A percentile compares a stretch with the other conserved stretches of the same genome.
phyloP scores from a whole-genome alignment of 2,888 invertebrate species.

The Phalera bucephala region DNA sequence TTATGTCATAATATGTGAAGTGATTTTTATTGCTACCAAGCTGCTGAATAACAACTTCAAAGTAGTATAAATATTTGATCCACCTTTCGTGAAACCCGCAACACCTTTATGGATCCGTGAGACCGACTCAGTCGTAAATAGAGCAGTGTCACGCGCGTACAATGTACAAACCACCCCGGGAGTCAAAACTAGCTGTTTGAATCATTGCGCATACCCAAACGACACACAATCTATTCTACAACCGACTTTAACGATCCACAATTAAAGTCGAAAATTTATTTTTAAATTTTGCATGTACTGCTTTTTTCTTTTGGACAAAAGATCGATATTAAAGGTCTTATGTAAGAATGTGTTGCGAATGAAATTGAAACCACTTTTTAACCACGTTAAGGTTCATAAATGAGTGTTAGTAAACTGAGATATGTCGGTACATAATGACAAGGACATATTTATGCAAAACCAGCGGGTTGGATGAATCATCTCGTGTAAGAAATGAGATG shows the following conservation, averaged over 20 bases:
- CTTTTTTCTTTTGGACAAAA: slow-evolving; percentile 14
- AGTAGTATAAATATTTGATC: slow-evolving; percentile 20
- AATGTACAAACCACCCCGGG: slow-evolving; percentile 80
- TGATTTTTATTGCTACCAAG: too few species aligned
- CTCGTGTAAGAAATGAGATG: slow-evolving; percentile 61
- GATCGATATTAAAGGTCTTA: slow-evolving; percentile 12
- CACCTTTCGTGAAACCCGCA: slow-evolving; percentile 42
- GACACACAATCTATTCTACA: slow-evolving; percentile 14
- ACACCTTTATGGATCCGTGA: slow-evolving; percentile 55
- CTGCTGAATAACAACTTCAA: too few species aligned
- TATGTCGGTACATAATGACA: slow-evolving; percentile 50
- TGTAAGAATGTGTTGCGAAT: slow-evolving; percentile 5
- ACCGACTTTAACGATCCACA: slow-evolving; percentile 12
- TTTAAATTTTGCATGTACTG: slow-evolving; percentile 15
- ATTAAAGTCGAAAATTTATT: slow-evolving; percentile 13
- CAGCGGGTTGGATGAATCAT: slow-evolving; percentile 59
- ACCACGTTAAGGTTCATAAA: slow-evolving; percentile 23
- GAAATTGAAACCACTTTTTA: slow-evolving; percentile 10
- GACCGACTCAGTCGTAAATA: slow-evolving; percentile 69
- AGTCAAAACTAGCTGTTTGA: slow-evolving; percentile 74
- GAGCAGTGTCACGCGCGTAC: slow-evolving; percentile 79
- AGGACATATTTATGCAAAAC: slow-evolving; percentile 53
- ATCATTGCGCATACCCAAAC: slow-evolving; percentile 41
- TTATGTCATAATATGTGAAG: too few species aligned
- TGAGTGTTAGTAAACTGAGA: too few species aligned